Evolutionary conservation across 1,140 invertebrate species (phyloP).

Genomic region (Drosophila virilis): DNA sequence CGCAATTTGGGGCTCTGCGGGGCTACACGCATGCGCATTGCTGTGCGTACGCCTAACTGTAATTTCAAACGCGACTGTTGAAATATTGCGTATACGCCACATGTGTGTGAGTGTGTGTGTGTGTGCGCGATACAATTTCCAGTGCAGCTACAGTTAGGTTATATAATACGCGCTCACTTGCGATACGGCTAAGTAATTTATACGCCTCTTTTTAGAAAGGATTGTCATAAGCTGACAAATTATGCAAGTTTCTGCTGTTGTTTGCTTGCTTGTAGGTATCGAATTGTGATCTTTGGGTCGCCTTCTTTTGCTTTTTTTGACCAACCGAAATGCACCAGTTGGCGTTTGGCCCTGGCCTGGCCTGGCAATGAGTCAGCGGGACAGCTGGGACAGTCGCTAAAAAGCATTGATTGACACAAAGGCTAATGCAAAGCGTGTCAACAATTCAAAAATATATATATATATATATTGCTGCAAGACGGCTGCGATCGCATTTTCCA

Average conservation of each 20-base stretch:
- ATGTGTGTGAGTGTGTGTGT: conserved; percentile 44
- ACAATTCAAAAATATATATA: conserved; percentile 19
- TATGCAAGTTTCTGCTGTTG: conserved; percentile 22
- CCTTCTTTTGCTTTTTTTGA: background rate
- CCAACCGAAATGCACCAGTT: conserved; percentile 17
- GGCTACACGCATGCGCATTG: conserved; percentile 65
- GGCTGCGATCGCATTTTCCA: conserved; percentile 14
- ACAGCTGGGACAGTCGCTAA: conserved; percentile 2
- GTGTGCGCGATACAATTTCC: conserved; percentile 66
- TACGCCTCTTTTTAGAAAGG: conserved; percentile 70
- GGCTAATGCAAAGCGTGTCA: conserved; percentile 22
- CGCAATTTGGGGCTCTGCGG: background rate
- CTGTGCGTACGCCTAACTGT: conserved; percentile 71
- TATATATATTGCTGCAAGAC: background rate
- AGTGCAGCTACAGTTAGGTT: conserved; percentile 49
- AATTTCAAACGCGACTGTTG: conserved; percentile 69
- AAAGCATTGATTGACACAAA: conserved; percentile 50
- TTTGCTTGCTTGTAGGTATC: conserved; percentile 13
- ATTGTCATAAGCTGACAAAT: conserved; percentile 46
- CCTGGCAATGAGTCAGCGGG: conserved; percentile 35
- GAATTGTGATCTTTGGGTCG: conserved; percentile 17
- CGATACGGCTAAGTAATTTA: conserved; percentile 55
- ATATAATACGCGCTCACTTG: conserved; percentile 48
- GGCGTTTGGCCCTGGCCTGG: conserved; percentile 37
- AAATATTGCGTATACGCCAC: conserved; percentile 77